These are phyloP conservation scores for Denticeps clupeoides DNA, from an alignment of 2,797 vertebrate species.

Conservation along the genomic window DNA sequence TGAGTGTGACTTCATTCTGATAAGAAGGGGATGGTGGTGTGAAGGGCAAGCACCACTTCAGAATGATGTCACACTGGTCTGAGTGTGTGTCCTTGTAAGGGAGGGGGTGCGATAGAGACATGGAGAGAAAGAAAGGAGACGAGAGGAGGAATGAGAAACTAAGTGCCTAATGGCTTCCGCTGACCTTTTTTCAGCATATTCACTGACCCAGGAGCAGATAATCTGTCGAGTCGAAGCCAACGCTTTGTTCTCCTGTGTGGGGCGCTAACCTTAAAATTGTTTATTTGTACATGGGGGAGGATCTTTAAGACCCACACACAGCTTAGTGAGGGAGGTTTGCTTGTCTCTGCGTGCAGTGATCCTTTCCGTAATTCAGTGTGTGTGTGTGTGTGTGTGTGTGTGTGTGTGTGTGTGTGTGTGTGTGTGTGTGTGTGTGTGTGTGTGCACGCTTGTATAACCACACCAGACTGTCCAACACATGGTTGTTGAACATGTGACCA, in stretches of 20 bases:
- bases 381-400: not conserved
- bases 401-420: not conserved
- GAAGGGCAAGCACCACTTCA: too few species aligned
- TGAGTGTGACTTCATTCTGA: too few species aligned
- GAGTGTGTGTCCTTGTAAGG: too few species aligned
- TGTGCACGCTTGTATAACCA: not conserved
- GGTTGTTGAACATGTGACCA: conserved; percentile 8
- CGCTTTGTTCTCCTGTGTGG: too few species aligned
- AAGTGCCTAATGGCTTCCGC: too few species aligned
- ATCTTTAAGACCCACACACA: conserved; percentile 1
- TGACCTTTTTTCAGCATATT: not conserved
- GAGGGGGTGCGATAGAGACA: not conserved
- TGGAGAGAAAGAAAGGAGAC: not conserved
- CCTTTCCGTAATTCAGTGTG: not conserved
- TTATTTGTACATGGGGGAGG: not conserved
- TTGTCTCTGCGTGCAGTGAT: not conserved
- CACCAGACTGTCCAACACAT: not conserved
- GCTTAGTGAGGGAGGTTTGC: not conserved
- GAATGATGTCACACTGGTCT: too few species aligned
- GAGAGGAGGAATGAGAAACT: too few species aligned
- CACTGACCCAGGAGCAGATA: not conserved
- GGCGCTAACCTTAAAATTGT: too few species aligned
- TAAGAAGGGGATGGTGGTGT: too few species aligned
- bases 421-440: conserved; percentile 1
- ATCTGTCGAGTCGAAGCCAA: conserved; percentile 4